Evolutionary conservation across 2,888 invertebrate genomes (phyloP).

Genomic region (Villa cingulata): DNA sequence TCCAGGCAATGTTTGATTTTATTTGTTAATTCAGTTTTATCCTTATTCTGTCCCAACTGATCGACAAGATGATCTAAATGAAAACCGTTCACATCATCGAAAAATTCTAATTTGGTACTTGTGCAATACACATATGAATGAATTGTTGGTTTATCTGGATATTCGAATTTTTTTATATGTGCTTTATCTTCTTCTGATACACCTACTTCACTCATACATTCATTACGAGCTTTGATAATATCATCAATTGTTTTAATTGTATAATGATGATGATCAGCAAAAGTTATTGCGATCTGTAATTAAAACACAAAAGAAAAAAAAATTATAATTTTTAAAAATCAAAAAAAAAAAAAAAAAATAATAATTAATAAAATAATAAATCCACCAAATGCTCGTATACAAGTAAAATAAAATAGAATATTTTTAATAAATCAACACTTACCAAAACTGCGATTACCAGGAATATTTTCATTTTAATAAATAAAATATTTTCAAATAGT

Average conservation of each 20-base stretch:
- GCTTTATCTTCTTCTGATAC: slow-evolving; percentile 18
- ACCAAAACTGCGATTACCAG: neutral
- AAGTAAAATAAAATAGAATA: neutral
- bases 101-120: slow-evolving; percentile 24
- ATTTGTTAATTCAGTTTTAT: slow-evolving; percentile 26
- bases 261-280: slow-evolving; percentile 19
- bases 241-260: slow-evolving; percentile 23
- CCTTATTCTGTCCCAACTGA: slow-evolving; percentile 28
- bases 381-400: neutral
- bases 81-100: slow-evolving; percentile 24
- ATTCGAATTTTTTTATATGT: slow-evolving; percentile 23
- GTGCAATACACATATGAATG: slow-evolving; percentile 26
- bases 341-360: too few species aligned
- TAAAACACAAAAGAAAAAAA: neutral
- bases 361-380: too few species aligned
- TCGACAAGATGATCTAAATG: slow-evolving; percentile 28
- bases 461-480: neutral
- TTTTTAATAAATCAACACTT: neutral
- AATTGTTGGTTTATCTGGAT: slow-evolving; percentile 24
- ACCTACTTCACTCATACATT: slow-evolving; percentile 23
- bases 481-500: too few species aligned
- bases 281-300: neutral
- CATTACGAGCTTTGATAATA: slow-evolving; percentile 22
- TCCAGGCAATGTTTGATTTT: slow-evolving; percentile 33
- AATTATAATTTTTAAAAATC: too few species aligned